Percentiles rank a stretch among this genome's conserved stretches.
Evolutionary conservation across 2,797 vertebrate genomes (phyloP).

Genomic region (Triplophysa bombifrons): DNA sequence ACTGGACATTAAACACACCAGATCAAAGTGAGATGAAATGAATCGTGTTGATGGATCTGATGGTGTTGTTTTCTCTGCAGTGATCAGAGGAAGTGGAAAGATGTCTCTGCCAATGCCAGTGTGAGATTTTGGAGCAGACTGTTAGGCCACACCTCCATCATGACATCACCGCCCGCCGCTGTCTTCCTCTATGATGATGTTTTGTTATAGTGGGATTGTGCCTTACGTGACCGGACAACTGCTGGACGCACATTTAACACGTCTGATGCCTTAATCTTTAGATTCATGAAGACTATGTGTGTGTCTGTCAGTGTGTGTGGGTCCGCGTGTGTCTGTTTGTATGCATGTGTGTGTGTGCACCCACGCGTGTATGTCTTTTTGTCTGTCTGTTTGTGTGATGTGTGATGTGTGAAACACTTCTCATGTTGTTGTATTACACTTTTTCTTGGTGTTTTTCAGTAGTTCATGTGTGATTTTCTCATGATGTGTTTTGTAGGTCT

Average conservation of each 20-base stretch:
- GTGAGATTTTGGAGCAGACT: constrained; percentile 53
- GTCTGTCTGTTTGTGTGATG: not conserved
- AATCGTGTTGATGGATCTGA: not conserved
- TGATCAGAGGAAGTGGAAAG: constrained; percentile 75
- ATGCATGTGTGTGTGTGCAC: not conserved
- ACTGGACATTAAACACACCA: too few relatives aligned
- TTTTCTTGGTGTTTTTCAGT: not conserved
- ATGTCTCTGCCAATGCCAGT: constrained; percentile 79
- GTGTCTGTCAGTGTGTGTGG: not conserved
- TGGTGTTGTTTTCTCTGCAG: constrained; percentile 58
- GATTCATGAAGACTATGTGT: not conserved
- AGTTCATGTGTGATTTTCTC: not conserved
- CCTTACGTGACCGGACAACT: constrained; percentile 9
- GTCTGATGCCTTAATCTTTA: constrained; percentile 30
- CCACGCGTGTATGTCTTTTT: not conserved
- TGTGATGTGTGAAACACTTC: not conserved
- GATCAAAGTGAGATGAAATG: too few relatives aligned
- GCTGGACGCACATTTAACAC: not conserved
- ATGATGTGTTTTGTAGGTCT: not conserved
- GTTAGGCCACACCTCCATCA: not conserved
- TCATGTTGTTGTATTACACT: not conserved
- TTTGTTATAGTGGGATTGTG: not conserved
- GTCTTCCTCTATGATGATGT: constrained; percentile 14
- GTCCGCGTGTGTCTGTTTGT: not conserved
- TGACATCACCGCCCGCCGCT: constrained; percentile 23